Evolutionary conservation across 2,797 vertebrate species (phyloP), one percentile per base, ranked within the genome.

Genomic region (Cheirogaleus major): DNA sequence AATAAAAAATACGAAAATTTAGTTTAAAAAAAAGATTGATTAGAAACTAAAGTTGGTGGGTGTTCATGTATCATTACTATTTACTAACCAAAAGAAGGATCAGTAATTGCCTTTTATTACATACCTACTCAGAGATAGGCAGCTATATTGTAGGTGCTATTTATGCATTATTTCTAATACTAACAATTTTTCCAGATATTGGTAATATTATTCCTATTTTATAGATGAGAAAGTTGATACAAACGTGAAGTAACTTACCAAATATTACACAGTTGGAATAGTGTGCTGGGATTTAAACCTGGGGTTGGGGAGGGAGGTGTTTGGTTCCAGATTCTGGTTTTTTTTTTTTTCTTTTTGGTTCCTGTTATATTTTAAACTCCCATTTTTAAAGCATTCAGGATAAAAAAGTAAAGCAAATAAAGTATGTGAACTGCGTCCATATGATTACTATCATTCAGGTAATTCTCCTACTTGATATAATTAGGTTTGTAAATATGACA

Each of bases 401-500:
- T 82, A 93, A 32, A 80, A 86, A 89, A 89, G 32, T 45, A 92
- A 80, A 67, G n/a, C 35, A 76, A 50, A 65, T 84, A 41, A 90
- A 96, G 7, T 67, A 92, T 79, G 91, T 91, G 91, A 91, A 85
- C 17, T 86, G 45, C 20, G 92, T 91, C 69, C 82, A 79, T 61
- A 65, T 96, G 91, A 97, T 91, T 89, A 88, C 80, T 95, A 67
- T 95, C 95, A 92, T 91, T 93, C 89, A 87, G 61, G 67, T 95
- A 95, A 95, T 95, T 96, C 43, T 90, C 48, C 81, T 69, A 85
- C 81, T 92, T 30, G 27, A 83, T 91, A 73, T 96, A 94, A 97
- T 97, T 92, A 91, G 78, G 73, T 96, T 95, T 95, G 52, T 92
- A 97, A 97, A 97, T 97, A 93, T 85, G 73, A 90, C 84, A 93